Base-by-base conservation (phyloP, 2,113 vertebrate species). In the Pao palembangensis region DNA sequence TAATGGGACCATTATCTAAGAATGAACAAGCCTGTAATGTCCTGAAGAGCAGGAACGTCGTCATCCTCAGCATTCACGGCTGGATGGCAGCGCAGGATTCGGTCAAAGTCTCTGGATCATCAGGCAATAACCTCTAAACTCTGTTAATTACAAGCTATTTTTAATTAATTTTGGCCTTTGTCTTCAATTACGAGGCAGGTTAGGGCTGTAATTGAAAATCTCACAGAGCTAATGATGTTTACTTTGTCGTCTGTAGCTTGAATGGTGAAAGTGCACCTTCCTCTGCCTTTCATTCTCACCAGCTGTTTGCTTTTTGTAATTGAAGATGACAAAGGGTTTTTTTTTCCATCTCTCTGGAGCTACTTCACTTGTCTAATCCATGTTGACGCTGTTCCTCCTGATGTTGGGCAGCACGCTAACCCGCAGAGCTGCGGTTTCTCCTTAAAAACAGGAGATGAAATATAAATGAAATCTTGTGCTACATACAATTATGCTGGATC, bases 231-330 rank as follows among this genome's bases (percentile, higher is more conserved):
- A 86, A 87, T 85, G 85, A 81, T 88, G 78, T 88, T 87, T 79
- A 79, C 74, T 86, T 76, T 80, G 71, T 78, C 78, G 79, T 59
- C 48, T 79, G 78, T 64, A 64, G 71, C 51, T 84, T 69, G 76
- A 79, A 55, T 69, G 65, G 54, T 51, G 64, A 73, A 16, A 62
- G 53, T 64, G 64, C 51, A 66, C 53, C 58, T 42, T 47, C 42
- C 58, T 66, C 7, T 34, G 57, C 50, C 58, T 46, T 66, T 67
- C 67, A 66, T 86, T 91, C 89, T 90, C 90, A 79, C 77, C 84
- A 90, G 87, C 88, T 92, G 87, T 95, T 94, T 93, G 89, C 91
- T 93, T 91, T 91, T 75, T 85, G 76, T 92, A 94, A 94, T 89
- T 93, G 88, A 88, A 91, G 89, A 87, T 81, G 80, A 87, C 80